Conservation (phyloP, 2,113 vertebrate species). For the Varanus komodoensis region DNA sequence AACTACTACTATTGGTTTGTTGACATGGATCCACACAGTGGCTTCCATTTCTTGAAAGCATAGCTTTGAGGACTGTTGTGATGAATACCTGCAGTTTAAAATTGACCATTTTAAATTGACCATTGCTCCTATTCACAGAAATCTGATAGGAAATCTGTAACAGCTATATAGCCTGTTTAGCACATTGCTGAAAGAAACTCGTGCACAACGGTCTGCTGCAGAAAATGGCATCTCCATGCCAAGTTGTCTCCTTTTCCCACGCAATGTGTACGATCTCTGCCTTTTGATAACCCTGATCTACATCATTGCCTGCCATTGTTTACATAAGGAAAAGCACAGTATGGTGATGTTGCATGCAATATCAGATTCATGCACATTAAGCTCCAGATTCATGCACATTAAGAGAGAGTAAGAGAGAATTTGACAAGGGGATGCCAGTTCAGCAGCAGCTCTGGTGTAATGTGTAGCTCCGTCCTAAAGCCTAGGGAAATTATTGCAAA, state of each 20-base stretch:
- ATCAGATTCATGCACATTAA: no score
- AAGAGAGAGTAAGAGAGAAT: background rate
- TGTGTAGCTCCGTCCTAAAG: background rate
- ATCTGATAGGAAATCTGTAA: no score
- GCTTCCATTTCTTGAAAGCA: no score
- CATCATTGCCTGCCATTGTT: background rate
- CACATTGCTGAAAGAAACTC: background rate
- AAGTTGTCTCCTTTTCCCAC: background rate
- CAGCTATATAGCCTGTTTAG: no score
- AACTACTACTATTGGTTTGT: no score
- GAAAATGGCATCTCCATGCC: background rate
- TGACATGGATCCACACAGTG: no score
- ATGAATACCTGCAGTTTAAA: no score
- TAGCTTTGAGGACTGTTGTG: no score
- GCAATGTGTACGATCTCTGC: background rate
- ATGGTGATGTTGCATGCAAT: no score
- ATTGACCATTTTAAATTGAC: no score
- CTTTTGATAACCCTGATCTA: background rate
- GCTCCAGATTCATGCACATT: background rate
- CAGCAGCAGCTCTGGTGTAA: background rate
- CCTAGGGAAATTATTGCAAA: background rate
- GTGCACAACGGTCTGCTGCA: background rate
- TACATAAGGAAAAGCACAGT: no score
- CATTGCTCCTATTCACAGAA: no score
- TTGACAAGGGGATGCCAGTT: background rate